Percentiles rank a stretch among this genome's conserved stretches.
phyloP scores from a whole-genome alignment of 2,797 vertebrate genomes.

The Lerista edwardsae region DNA sequence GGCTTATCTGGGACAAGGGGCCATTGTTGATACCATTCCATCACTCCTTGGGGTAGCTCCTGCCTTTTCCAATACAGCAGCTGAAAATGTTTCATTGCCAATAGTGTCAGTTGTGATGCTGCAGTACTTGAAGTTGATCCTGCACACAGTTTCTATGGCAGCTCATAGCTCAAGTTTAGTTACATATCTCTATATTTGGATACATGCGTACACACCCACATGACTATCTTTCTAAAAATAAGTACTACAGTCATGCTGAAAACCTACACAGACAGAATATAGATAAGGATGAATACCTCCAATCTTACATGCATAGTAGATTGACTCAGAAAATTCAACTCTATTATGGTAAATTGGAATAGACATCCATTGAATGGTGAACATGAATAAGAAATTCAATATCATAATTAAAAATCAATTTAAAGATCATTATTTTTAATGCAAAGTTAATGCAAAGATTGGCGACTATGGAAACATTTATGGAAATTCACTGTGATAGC shows the following conservation, averaged over 20 bases:
- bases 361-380: constrained; percentile 39
- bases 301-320: background rate
- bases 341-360: constrained; percentile 41
- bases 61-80: too few relatives aligned
- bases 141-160: too few relatives aligned
- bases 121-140: too few relatives aligned
- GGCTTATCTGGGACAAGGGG: too few relatives aligned
- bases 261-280: background rate
- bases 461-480: constrained; percentile 24
- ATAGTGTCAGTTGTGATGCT: too few relatives aligned
- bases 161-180: background rate
- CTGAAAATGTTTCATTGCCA: too few relatives aligned
- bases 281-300: background rate
- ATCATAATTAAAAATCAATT: constrained; percentile 52
- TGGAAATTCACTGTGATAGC: constrained; percentile 27
- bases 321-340: background rate
- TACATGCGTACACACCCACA: background rate
- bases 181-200: background rate
- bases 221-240: background rate
- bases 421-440: too few relatives aligned
- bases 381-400: constrained; percentile 39
- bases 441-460: constrained; percentile 46
- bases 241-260: background rate
- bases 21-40: too few relatives aligned
- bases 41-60: too few relatives aligned